phyloP scores from a whole-genome alignment of 2,113 vertebrate genomes.

The Casuarius casuarius region DNA sequence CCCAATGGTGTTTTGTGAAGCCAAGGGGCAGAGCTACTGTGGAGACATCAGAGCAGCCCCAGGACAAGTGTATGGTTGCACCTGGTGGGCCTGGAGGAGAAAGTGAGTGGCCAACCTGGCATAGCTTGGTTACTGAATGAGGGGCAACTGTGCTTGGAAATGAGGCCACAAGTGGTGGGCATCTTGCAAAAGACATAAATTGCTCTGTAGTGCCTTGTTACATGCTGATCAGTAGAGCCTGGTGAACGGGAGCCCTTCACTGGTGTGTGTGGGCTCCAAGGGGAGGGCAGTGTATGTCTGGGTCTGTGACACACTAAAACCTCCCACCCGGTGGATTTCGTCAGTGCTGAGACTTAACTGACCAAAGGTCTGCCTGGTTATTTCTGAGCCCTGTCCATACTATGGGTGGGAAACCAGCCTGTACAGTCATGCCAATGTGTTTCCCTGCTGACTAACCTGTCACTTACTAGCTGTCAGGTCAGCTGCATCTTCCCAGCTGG shows the following conservation, averaged over 20 bases:
- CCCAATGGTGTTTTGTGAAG: too few relatives aligned
- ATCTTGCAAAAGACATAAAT: neutral
- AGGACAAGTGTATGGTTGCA: neutral
- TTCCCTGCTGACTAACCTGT: neutral
- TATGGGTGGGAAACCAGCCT: accelerated
- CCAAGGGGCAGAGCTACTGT: neutral
- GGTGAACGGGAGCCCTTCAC: neutral
- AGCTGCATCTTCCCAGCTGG: neutral
- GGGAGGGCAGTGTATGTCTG: neutral
- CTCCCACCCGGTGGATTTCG: neutral
- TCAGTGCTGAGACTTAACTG: neutral
- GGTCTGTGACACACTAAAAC: too few relatives aligned
- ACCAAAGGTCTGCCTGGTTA: neutral
- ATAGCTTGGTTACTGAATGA: too few relatives aligned
- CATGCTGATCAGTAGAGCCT: neutral
- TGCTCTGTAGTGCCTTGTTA: neutral
- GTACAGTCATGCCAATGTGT: neutral
- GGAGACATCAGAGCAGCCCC: neutral
- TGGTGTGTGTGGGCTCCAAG: accelerated
- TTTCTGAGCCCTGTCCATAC: neutral
- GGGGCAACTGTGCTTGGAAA: neutral
- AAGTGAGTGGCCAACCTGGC: neutral
- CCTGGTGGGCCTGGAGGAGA: neutral
- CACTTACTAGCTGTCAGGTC: neutral
- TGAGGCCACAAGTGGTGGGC: neutral